Conservation (phyloP, 2,888 invertebrate species). For the Serripes groenlandicus region DNA sequence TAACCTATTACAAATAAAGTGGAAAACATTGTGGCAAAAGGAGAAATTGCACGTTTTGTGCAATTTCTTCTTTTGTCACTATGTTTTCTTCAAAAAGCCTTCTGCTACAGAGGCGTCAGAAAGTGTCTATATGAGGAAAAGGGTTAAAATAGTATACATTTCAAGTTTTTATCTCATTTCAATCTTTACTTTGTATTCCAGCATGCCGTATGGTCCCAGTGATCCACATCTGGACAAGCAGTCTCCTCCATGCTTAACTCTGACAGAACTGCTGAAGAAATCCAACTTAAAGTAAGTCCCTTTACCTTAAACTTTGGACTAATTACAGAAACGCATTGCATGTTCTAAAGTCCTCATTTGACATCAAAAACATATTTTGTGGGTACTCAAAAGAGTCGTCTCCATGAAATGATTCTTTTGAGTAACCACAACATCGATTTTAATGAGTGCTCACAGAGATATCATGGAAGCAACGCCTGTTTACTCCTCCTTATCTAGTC, state of each 20-base stretch:
- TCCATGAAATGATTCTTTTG: too few species aligned
- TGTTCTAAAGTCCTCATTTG: too few species aligned
- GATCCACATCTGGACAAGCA: slow-evolving; percentile 76
- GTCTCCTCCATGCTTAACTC: slow-evolving; percentile 73
- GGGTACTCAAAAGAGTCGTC: too few species aligned
- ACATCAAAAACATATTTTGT: too few species aligned
- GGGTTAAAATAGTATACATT: not conserved
- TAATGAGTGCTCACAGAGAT: too few species aligned
- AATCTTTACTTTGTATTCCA: slow-evolving; percentile 51
- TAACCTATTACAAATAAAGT: too few species aligned
- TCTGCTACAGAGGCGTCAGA: not conserved
- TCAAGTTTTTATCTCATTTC: not conserved
- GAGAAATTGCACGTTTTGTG: not conserved
- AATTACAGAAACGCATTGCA: too few species aligned
- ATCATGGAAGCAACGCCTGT: too few species aligned
- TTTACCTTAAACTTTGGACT: too few species aligned
- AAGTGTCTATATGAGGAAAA: not conserved
- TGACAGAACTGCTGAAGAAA: slow-evolving; percentile 73
- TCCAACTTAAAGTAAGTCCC: slow-evolving; percentile 59
- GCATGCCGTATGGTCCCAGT: slow-evolving; percentile 79
- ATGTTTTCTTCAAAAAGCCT: slow-evolving; percentile 1
- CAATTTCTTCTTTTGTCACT: not conserved
- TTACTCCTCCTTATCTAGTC: too few species aligned
- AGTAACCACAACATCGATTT: too few species aligned
- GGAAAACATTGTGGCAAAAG: not conserved